Conservation (phyloP, 2,797 vertebrate genomes). For the Sandelia bainsii region DNA sequence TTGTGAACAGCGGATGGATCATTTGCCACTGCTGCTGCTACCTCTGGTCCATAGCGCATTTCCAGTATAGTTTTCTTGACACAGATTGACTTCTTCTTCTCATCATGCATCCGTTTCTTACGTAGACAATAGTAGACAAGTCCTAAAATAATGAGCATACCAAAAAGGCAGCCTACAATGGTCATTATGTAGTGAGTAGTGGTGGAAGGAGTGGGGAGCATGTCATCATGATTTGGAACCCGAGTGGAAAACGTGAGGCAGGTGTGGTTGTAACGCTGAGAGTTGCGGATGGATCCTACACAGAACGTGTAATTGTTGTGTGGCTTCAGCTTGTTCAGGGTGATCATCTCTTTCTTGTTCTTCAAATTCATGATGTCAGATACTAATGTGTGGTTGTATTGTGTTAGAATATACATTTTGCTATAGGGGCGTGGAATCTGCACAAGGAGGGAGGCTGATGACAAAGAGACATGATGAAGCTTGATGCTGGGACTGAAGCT, state of each 20-base stretch:
- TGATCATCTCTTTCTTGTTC: constrained; percentile 95
- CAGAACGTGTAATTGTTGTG: constrained; percentile 98
- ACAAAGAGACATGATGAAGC: constrained; percentile 92
- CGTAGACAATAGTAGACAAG: constrained; percentile 96
- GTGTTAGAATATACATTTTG: constrained; percentile 98
- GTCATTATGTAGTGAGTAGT: constrained; percentile 99
- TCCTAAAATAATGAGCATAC: constrained; percentile 96
- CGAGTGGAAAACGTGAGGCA: constrained; percentile 94
- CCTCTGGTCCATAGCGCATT: constrained; percentile 97
- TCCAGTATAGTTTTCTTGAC: constrained; percentile 99
- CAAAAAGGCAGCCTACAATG: constrained; percentile 96
- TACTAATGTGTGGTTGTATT: constrained; percentile 95
- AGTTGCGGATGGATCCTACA: constrained; percentile 95
- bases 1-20: constrained; percentile 90
- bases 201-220: constrained; percentile 91
- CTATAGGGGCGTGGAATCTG: constrained; percentile 95
- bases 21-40: constrained; percentile 88
- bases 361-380: constrained; percentile 96
- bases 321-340: constrained; percentile 92
- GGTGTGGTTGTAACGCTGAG: constrained; percentile 95
- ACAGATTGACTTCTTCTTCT: constrained; percentile 96
- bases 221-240: constrained; percentile 86
- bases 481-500: constrained; percentile 92
- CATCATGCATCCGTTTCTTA: constrained; percentile 92
- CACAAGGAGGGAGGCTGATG: constrained; percentile 92